Base-by-base conservation (phyloP, 2,888 invertebrate species). In the Andrena hattorfiana region DNA sequence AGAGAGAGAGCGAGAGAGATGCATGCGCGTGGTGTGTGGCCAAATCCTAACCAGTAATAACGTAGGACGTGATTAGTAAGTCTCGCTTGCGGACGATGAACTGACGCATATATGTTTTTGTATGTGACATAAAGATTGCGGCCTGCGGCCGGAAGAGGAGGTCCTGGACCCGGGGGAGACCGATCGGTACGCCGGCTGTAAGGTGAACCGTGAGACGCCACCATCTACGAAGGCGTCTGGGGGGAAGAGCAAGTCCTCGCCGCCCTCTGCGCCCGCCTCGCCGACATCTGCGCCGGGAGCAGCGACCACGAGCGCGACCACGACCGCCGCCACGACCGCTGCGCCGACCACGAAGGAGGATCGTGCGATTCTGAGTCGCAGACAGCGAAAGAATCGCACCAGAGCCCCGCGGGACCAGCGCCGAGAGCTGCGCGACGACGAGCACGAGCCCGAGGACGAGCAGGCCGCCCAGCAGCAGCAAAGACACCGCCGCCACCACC, bases 371-470 rank as follows among this genome's bases (percentile, higher is more conserved):
- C 91, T 95, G 94, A 93, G 94, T 51, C 93, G 95, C 1, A 92
- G 95, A 2, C 95, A 95, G 87, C 93, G 95, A 16, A 95, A 95
- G 87, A 95, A 95, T 87, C 93, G 95, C 1, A 92, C 90, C 0
- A 85, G 92, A 64, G 78, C 83, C 0, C 89, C 90, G 0, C 87
- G 91, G 0, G 91, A 90, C 3, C 90, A 89, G 26, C 89, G 83
- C 0, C 75, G 82, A 0, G 89, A 90, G 67, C 64, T 82, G 63
- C 72, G 76, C n/a, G 76, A 84, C 82, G 88, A 86, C n/a, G 86
- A 89, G 13, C 79, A 77, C 64, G 89, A 89, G 13, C 80, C 77
- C 66, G 89, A 89, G 42, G 85, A 88, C 16, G 86, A 85, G 5
- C 86, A 67, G 10, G 10, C 69, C 20, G 28, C 35, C 6, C 72